Evolutionary conservation across 2,797 vertebrate genomes (phyloP), one percentile per base, ranked within the genome.

Genomic region (Labroides dimidiatus): DNA sequence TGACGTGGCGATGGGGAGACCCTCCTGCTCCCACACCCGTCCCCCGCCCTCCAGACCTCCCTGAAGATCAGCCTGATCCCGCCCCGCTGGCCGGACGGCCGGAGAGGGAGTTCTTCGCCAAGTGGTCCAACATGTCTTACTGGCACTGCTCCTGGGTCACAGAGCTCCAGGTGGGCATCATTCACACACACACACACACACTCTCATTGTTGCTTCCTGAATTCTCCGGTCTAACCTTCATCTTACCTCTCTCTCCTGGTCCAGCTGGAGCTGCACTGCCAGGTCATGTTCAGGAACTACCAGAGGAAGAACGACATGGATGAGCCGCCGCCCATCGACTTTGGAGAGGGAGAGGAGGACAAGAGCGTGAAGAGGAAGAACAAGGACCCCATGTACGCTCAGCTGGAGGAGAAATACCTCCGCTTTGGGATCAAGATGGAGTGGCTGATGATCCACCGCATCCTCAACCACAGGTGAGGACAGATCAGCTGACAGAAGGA

Each of bases 271-370:
- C 93, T 99, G 58, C 95, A 98, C 67, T 98, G 97, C 75, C 97
- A 99, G 85, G 97, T 99, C 69, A 97, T 99, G 97, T 98, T 99
- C 82, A 94, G 98, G 51, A 99, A 99, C 91, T 99, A 99, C 82
- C 98, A 99, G 87, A 95, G 98, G 50, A 99, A 99, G 85, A 99
- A 96, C 42, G 98, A 99, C 87, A 99, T 99, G 98, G 98, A 99
- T 14, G 98, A 99, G 39, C 98, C 97, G 0, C 96, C 97, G 0
- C 95, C 96, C 0, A 82, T 94, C 3, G 97, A 97, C 62, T 97
- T 96, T 17, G 97, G 96, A 0, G 94, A 96, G 0, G 97, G 97
- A 0, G 97, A 98, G 24, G 95, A 95, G 44, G 96, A 97, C 64
- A 98, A 97, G 81, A 96, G 95, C 64, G 86, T 95, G 0, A 99